phyloP scores from a whole-genome alignment of 2,113 vertebrate species.

The Ovis aries region DNA sequence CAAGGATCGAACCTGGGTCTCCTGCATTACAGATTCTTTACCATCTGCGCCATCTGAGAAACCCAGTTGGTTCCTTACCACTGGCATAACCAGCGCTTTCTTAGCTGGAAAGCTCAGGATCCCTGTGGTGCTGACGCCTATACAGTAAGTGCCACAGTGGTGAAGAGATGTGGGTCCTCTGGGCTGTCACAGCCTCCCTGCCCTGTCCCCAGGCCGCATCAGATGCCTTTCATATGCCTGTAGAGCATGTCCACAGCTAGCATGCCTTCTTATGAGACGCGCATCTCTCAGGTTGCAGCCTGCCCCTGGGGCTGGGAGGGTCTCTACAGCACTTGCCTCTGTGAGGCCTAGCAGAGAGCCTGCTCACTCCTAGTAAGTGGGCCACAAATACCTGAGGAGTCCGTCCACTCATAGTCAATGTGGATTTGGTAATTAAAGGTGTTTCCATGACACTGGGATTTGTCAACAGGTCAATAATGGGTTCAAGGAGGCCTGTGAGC shows the following conservation, averaged over 20 bases:
- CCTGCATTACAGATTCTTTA: background rate
- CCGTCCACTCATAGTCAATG: background rate
- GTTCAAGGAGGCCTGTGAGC: conserved; percentile 24
- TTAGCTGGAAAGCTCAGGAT: background rate
- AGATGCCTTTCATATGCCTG: fast-evolving
- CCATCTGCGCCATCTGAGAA: background rate
- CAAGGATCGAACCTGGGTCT: background rate
- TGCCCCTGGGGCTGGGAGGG: background rate
- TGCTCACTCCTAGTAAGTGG: background rate
- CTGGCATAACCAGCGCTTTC: background rate
- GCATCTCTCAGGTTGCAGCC: background rate
- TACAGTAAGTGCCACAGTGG: background rate
- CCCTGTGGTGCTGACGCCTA: fast-evolving
- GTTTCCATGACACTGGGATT: background rate
- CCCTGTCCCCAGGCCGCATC: too few relatives aligned
- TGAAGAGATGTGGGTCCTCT: background rate
- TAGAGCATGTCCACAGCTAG: background rate
- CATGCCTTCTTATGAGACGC: fast-evolving
- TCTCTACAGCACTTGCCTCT: background rate
- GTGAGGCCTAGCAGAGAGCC: background rate
- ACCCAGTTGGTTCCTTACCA: background rate
- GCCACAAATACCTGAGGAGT: background rate
- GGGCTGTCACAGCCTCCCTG: background rate
- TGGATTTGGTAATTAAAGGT: conserved; percentile 34
- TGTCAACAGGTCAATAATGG: background rate